These are phyloP conservation scores for Toxotes chatareus DNA, from an alignment of 2,113 vertebrate species.

Conservation along the genomic window DNA sequence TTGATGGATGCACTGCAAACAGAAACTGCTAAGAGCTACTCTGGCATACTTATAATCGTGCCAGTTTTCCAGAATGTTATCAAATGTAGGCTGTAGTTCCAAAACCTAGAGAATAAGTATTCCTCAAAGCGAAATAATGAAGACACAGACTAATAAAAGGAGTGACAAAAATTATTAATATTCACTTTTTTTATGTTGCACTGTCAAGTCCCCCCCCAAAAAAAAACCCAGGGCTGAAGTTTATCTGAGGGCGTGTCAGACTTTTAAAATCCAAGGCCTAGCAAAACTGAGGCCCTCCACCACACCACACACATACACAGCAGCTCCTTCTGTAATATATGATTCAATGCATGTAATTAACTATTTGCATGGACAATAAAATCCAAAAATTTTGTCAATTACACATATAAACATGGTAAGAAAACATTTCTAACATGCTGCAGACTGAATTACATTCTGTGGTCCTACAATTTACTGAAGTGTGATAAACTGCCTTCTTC, in stretches of 20 bases:
- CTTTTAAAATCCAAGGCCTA: background rate
- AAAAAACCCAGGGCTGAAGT: background rate
- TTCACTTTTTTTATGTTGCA: no score
- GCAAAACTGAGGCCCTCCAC: no score
- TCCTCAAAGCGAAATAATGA: background rate
- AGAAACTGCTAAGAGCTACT: background rate
- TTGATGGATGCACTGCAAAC: background rate
- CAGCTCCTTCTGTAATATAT: no score
- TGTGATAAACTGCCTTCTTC: conserved; percentile 42
- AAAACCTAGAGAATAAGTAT: background rate
- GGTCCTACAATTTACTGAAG: conserved; percentile 18
- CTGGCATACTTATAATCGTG: background rate
- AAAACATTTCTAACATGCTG: background rate
- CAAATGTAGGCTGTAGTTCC: background rate
- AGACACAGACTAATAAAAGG: background rate
- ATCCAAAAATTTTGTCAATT: background rate
- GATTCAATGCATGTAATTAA: no score
- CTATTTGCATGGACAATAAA: background rate
- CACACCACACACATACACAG: no score
- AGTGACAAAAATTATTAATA: background rate
- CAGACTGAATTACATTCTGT: background rate
- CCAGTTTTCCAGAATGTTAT: background rate
- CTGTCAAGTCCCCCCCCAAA: background rate
- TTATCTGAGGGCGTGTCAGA: background rate
- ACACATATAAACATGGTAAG: background rate